Conservation (phyloP, 53 echinoderm and acorn worm genomes). For the Patiria pectinifera region DNA sequence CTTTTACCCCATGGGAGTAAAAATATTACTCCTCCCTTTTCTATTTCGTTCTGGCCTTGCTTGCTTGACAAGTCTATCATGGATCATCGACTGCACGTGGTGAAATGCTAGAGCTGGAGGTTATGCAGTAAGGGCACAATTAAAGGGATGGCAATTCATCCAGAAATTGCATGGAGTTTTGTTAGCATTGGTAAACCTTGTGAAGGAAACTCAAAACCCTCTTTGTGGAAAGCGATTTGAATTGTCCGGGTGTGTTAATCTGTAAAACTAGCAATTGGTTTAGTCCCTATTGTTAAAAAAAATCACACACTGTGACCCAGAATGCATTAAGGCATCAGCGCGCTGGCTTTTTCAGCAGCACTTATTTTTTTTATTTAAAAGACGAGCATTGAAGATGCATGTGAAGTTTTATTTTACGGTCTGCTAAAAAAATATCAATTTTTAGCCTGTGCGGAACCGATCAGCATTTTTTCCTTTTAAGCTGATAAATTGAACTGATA, state of each 20-base stretch:
- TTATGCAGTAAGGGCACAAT: background rate
- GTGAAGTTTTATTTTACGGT: background rate
- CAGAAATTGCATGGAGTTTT: background rate
- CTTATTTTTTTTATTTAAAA: too few species aligned
- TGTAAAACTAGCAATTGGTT: background rate
- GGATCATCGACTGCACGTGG: conserved; percentile 29
- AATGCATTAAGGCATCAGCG: too few species aligned
- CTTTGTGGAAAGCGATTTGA: too few species aligned
- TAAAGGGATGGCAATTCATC: background rate
- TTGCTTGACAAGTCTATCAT: conserved; percentile 10
- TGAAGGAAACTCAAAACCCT: too few species aligned
- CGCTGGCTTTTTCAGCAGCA: too few species aligned
- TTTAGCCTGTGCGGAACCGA: background rate
- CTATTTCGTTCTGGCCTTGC: background rate
- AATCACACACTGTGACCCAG: too few species aligned
- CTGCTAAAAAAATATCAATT: background rate
- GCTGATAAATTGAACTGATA: background rate
- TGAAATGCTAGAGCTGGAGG: conserved; percentile 5
- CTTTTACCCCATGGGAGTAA: background rate
- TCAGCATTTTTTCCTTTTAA: background rate
- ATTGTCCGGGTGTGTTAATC: too few species aligned
- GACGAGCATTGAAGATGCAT: too few species aligned
- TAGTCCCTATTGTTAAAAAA: background rate
- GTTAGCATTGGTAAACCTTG: background rate
- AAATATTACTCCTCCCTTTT: background rate